phyloP scores from a whole-genome alignment of 2,888 invertebrate species.

The Stenotaenia linearis region DNA sequence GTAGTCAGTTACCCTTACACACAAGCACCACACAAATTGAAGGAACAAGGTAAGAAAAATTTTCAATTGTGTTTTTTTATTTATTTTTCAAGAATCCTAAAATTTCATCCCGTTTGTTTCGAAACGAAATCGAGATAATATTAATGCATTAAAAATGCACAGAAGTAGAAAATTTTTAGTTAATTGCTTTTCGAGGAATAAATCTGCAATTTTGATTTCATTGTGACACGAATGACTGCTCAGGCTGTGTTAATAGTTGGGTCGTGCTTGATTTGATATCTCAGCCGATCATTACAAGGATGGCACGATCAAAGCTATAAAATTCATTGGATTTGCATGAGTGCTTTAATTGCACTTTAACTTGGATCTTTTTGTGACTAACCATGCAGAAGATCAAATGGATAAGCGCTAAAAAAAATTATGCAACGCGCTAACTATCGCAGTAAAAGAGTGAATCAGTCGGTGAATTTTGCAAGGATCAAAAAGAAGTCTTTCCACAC shows the following conservation, averaged over 20 bases:
- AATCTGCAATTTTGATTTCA: not conserved
- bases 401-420: not conserved
- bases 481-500: not conserved
- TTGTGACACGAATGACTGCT: not conserved
- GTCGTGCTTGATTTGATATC: not conserved
- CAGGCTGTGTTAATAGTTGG: not conserved
- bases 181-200: too few species aligned
- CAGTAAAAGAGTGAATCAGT: not conserved
- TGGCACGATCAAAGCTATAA: not conserved
- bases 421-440: not conserved
- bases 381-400: slow-evolving; percentile 13
- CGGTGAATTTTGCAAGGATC: not conserved
- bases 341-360: slow-evolving; percentile 10
- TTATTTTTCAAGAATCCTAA: too few species aligned
- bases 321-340: slow-evolving; percentile 12
- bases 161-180: too few species aligned
- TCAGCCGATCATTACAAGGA: not conserved
- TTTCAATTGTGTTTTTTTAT: not conserved
- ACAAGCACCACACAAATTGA: not conserved
- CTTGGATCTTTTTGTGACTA: not conserved
- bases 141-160: too few species aligned
- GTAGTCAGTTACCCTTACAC: slow-evolving; percentile 14
- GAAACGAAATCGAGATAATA: too few species aligned
- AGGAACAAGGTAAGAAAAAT: not conserved
- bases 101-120: too few species aligned